Percentiles rank a stretch among this genome's conserved stretches.
These are phyloP conservation scores for Tanytarsus gracilentus DNA, from an alignment of 2,888 invertebrate species.

Conservation along the genomic window DNA sequence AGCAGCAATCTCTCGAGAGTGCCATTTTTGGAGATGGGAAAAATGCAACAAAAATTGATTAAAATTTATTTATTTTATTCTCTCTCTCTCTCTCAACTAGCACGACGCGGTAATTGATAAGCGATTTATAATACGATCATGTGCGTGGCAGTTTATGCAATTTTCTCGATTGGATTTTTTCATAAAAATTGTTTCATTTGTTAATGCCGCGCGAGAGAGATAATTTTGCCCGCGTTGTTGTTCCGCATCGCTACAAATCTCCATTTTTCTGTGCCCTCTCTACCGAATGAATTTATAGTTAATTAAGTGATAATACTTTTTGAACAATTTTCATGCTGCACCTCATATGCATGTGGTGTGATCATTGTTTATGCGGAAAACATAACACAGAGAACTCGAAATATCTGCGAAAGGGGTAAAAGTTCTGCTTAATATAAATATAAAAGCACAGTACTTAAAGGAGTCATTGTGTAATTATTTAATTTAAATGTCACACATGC, in stretches of 20 bases:
- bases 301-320: constrained; percentile 20
- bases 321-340: neutral
- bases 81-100: too few species aligned
- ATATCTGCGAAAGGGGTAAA: too few species aligned
- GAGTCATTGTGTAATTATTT: constrained; percentile 2
- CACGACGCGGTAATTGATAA: constrained; percentile 9
- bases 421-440: too few species aligned
- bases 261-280: neutral
- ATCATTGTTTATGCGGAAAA: constrained; percentile 20
- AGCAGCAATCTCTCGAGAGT: neutral
- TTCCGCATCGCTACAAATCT: neutral
- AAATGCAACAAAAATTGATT: constrained; percentile 9
- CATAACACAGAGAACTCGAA: too few species aligned
- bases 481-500: constrained; percentile 2
- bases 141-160: constrained; percentile 7
- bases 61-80: constrained; percentile 7
- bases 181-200: constrained; percentile 15
- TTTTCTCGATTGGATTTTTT: constrained; percentile 15
- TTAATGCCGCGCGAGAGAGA: neutral
- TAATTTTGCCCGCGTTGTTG: neutral
- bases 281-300: neutral
- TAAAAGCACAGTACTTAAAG: too few species aligned
- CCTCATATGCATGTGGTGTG: neutral
- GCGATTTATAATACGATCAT: constrained; percentile 6
- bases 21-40: constrained; percentile 3